Conservation (phyloP, 2,797 vertebrate species). For the Anolis apletophallus region DNA sequence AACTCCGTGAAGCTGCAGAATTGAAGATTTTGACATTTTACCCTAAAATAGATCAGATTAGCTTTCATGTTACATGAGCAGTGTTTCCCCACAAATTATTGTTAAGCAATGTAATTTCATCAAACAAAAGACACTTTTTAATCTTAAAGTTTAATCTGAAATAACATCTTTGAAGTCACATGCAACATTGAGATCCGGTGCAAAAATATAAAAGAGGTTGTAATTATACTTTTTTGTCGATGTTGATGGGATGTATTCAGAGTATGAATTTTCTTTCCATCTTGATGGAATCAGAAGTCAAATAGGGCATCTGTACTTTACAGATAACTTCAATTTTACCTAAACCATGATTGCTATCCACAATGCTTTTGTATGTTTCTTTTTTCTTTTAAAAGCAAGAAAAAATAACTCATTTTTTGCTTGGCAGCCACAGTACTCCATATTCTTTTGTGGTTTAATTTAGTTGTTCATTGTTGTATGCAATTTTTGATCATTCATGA, state of each 20-base stretch:
- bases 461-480: background rate
- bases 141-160: constrained; percentile 70
- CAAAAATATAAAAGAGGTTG: constrained; percentile 50
- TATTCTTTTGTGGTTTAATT: background rate
- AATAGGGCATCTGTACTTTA: background rate
- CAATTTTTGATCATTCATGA: background rate
- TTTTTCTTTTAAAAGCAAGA: background rate
- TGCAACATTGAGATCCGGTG: constrained; percentile 48
- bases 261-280: background rate
- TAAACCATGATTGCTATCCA: background rate
- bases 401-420: background rate
- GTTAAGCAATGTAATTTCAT: constrained; percentile 54
- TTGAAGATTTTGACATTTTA: constrained; percentile 69
- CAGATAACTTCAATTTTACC: background rate
- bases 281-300: background rate
- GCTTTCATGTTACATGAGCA: constrained; percentile 70
- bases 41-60: constrained; percentile 70
- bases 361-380: background rate
- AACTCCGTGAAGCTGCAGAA: constrained; percentile 59
- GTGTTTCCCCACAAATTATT: constrained; percentile 59
- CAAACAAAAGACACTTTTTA: constrained; percentile 60
- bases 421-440: background rate
- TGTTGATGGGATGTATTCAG: constrained; percentile 26
- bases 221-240: constrained; percentile 59
- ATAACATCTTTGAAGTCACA: constrained; percentile 66